These are phyloP conservation scores for Tinea trinotella DNA, from an alignment of 2,888 invertebrate genomes.

Conservation along the genomic window DNA sequence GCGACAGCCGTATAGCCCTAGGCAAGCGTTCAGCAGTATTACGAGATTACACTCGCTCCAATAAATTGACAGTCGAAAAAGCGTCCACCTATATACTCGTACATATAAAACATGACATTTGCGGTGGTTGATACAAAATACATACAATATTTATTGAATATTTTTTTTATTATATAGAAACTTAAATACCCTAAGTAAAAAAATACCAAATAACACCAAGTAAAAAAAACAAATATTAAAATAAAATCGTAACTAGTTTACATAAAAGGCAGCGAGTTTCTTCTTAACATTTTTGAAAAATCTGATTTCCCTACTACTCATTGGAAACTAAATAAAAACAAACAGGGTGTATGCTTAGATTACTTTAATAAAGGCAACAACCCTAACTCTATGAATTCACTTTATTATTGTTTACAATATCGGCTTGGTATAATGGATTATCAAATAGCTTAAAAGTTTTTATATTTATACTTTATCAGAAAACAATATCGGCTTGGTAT, in stretches of 20 bases:
- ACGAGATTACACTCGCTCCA: background rate
- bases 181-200: no score
- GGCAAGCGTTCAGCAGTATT: background rate
- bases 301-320: no score
- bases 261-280: no score
- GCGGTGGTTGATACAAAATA: no score
- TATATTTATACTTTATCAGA: background rate
- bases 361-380: background rate
- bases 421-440: background rate
- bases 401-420: conserved; percentile 9
- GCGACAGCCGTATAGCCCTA: background rate
- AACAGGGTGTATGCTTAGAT: background rate
- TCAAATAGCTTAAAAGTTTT: background rate
- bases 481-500: background rate
- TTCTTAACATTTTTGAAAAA: no score
- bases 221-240: no score
- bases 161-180: no score
- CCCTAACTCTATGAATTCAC: background rate
- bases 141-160: no score
- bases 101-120: no score
- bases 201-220: no score
- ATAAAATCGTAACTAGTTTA: no score
- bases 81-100: background rate
- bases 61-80: background rate
- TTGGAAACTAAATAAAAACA: background rate